Base-by-base conservation (phyloP, 2,888 invertebrate species). In the Ceraclea dissimilis region DNA sequence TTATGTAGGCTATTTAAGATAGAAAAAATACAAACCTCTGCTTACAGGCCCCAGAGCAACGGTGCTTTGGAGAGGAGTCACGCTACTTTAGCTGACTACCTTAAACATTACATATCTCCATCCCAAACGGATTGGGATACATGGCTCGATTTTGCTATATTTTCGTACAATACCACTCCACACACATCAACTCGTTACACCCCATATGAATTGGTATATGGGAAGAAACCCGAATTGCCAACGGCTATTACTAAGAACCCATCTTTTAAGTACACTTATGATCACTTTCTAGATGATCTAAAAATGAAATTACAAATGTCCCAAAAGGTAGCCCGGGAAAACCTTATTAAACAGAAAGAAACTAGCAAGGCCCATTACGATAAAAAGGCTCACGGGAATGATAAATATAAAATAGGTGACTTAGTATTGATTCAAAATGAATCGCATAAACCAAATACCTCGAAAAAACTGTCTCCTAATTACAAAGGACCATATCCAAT, bases 161-260 rank as follows among this genome's bases (percentile, higher is more conserved):
- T 51, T 33, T 31, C 31, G 17, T 51, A 51, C 33, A 51, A 51
- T 33, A 64, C 65, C 22, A 60, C 59, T 5, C 53, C 64, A 2
- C 69, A 71, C 52, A 59, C 62, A 18, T 64, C 67, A 1, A 70
- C 69, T 2, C 62, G 65, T 10, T 68, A 63, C 46, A 65, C 67
- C 1, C 69, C 69, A 1, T 67, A 64, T 33, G 70, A 71, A 61
- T 53, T 70, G 39, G 2, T 70, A 2, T 71, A 67, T 56, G 51
- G 66, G 21, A 48, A 57, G 19, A 62, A 62, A 60, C 50, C 63
- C 8, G 49, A 52, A 16, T 21, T 65, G 10, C 64, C 64, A 17
- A 58, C 63, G 16, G 62, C 64, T 5, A 50, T 65, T 19, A 34
- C 39, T 6, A 54, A 50, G 62, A 58, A 33, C 18, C 63, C 64